Conservation (phyloP, 2,113 vertebrate species). For the Cervus canadensis region DNA sequence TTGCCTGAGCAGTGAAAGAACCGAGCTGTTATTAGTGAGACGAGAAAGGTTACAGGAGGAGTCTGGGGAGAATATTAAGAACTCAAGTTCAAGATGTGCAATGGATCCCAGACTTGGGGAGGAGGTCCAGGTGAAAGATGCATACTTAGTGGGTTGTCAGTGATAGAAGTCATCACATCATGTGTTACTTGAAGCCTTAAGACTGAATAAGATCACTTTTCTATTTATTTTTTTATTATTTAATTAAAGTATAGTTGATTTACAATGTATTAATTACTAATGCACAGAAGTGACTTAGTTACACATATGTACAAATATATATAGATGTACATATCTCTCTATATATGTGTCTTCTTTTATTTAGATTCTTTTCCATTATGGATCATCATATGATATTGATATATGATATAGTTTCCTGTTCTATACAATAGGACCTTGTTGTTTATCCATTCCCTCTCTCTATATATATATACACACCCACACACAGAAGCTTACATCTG, state of each 20-base stretch:
- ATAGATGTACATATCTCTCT: fast-evolving
- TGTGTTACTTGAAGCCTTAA: fast-evolving
- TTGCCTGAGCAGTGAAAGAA: not conserved
- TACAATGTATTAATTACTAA: not conserved
- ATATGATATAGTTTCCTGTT: not conserved
- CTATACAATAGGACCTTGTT: not conserved
- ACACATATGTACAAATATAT: not conserved
- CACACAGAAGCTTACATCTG: not conserved
- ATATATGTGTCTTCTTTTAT: not conserved
- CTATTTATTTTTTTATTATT: not conserved
- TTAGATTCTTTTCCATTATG: not conserved
- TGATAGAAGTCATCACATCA: fast-evolving
- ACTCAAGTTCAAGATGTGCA: not conserved
- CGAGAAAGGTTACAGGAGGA: not conserved
- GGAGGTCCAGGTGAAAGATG: not conserved
- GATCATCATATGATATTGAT: not conserved
- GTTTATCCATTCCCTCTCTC: not conserved
- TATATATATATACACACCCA: not conserved
- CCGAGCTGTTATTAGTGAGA: not conserved
- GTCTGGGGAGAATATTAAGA: fast-evolving
- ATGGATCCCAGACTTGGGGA: not conserved
- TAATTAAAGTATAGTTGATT: not conserved
- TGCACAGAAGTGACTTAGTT: not conserved
- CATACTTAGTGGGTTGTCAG: not conserved
- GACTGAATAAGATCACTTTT: not conserved